Base-by-base conservation (phyloP, 2,797 vertebrate genomes). In the Cossypha polioptera region DNA sequence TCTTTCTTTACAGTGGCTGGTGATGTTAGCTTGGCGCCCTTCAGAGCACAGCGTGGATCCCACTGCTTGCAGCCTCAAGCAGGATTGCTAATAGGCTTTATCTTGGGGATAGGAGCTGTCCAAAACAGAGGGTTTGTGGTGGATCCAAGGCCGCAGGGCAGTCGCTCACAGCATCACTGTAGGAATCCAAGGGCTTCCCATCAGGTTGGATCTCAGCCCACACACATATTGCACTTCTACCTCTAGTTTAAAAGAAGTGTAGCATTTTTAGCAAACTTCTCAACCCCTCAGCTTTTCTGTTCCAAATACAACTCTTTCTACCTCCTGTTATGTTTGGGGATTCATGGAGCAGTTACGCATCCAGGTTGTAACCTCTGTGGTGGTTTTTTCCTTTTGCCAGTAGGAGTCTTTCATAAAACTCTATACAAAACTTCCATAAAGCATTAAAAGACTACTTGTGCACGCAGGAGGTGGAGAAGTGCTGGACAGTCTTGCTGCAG, bases 111-210 rank as follows among this genome's bases (percentile, higher is more conserved):
- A 75, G 42, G 61, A 55, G 7, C 33, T 0, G 0, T 16, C 48
- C 50, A 22, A 36, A 86, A 4, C 48, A 22, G 53, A 35, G 61
- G 33, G 21, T 51, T 22, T 84, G 61, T 63, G 61, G 22, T 1
- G 0, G 51, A 28, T 65, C 45, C 31, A 31, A 48, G 73, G 48
- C 17, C 15, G 11, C 38, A 20, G 78, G 26, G 43, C 69, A 45
- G 42, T 9, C 0, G 2, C 24, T 31, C 1, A 2, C 42, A 68
- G 55, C 15, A 50, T 40, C 1, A 1, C n/a, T 58, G 29, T 5
- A 69, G 53, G 48, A 65, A 28, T 36, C 10, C 63, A 19, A 18
- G 48, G 42, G 28, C 42, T 63, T 73, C 42, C 31, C 4, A 1
- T 28, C 0, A 0, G 16, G 9, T 28, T 8, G 6, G 18, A 22